A percentile compares a stretch with the other conserved stretches of the same genome.
phyloP scores from a whole-genome alignment of 2,888 invertebrate genomes.

The Dynastes hyllus region DNA sequence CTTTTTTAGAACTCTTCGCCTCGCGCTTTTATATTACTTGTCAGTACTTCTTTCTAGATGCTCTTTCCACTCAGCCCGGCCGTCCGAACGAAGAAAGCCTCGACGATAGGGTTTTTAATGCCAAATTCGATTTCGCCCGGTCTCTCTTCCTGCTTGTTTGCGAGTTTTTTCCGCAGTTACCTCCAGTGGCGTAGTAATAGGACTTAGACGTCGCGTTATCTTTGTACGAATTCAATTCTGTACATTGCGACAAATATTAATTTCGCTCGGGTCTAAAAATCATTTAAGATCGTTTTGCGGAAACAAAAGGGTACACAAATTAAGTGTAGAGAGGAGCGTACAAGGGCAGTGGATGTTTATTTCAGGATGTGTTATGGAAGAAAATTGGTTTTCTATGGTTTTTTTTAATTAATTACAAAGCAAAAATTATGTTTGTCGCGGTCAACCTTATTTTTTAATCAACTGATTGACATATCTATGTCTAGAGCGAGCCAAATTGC shows the following conservation, averaged over 20 bases:
- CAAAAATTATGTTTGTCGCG: too few species aligned
- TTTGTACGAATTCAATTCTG: constrained; percentile 25
- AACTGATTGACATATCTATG: too few species aligned
- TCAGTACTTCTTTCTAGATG: background rate
- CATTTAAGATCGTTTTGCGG: background rate
- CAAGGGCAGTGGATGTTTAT: too few species aligned
- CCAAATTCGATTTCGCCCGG: constrained; percentile 26
- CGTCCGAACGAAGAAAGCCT: background rate
- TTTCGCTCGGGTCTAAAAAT: background rate
- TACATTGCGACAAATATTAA: constrained; percentile 11
- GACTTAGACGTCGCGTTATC: background rate
- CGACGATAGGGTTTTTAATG: constrained; percentile 15
- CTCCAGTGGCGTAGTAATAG: constrained; percentile 22
- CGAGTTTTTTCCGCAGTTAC: constrained; percentile 6
- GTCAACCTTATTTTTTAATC: too few species aligned
- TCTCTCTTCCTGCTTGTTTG: constrained; percentile 14
- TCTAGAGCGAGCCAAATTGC: too few species aligned
- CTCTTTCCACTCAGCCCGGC: too few species aligned
- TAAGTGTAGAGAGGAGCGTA: too few species aligned
- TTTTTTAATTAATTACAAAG: too few species aligned
- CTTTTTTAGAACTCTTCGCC: background rate
- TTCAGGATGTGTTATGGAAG: too few species aligned
- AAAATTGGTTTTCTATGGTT: too few species aligned
- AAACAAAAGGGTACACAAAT: too few species aligned
- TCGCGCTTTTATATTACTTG: constrained; percentile 11